Evolutionary conservation across 2,888 invertebrate species (phyloP).

Genomic region (Selenia dentaria): DNA sequence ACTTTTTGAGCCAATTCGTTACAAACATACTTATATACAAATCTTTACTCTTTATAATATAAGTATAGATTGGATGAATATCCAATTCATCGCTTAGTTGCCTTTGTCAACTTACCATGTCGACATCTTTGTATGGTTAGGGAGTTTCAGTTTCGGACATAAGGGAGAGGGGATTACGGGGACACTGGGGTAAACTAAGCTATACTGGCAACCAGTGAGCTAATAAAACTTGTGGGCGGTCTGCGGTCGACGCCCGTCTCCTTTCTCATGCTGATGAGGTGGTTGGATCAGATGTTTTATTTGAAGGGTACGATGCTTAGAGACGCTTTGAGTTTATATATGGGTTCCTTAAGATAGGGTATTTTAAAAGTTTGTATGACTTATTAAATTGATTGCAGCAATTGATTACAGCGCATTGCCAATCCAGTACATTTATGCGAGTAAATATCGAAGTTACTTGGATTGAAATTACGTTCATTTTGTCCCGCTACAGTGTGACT

Average conservation of each 20-base stretch:
- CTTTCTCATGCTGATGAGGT: conserved; percentile 74
- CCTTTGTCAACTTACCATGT: conserved; percentile 23
- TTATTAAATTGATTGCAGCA: no score
- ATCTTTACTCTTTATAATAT: no score
- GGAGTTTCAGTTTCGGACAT: conserved; percentile 10
- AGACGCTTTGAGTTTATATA: conserved; percentile 7
- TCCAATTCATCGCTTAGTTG: conserved; percentile 26
- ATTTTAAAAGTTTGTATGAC: not conserved
- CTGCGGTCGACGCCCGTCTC: conserved; percentile 41
- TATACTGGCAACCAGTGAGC: conserved; percentile 40
- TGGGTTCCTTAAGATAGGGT: not conserved
- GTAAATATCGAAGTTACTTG: no score
- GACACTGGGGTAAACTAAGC: conserved; percentile 21
- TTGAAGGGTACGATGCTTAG: conserved; percentile 3
- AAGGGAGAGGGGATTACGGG: not conserved
- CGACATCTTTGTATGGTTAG: conserved; percentile 25
- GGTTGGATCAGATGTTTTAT: conserved; percentile 31
- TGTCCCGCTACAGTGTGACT: no score
- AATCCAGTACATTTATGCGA: no score
- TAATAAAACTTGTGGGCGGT: conserved; percentile 75
- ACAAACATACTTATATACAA: no score
- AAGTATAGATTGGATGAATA: no score
- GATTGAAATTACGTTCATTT: no score
- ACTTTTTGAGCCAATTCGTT: no score
- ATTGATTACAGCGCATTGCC: no score